Evolutionary conservation across 2,888 invertebrate species (phyloP).

Genomic region (Cabera pusaria): DNA sequence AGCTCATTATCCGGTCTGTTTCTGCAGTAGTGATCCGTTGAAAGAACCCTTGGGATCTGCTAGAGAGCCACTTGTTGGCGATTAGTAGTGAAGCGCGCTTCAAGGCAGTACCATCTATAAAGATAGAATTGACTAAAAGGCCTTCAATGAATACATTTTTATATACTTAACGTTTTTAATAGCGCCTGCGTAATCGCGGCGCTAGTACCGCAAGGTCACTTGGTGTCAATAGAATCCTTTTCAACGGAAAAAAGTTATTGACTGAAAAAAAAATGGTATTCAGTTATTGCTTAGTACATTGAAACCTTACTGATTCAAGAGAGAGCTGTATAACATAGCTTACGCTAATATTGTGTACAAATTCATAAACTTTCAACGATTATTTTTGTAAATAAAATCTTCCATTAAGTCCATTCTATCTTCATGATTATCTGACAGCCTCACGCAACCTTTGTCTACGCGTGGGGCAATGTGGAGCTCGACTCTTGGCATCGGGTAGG

Average conservation of each 20-base stretch:
- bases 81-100: conserved; percentile 70
- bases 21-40: conserved; percentile 68
- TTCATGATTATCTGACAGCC: conserved; percentile 41
- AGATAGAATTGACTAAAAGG: conserved; percentile 25
- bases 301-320: too few relatives aligned
- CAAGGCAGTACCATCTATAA: conserved; percentile 1
- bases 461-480: conserved; percentile 29
- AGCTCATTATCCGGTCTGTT: conserved; percentile 74
- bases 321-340: too few relatives aligned
- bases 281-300: too few relatives aligned
- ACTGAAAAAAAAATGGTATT: too few relatives aligned
- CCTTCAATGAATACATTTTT: not conserved
- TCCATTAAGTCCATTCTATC: conserved; percentile 8
- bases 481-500: conserved; percentile 9
- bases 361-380: too few relatives aligned
- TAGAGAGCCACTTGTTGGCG: conserved; percentile 66
- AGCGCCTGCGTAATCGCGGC: too few relatives aligned
- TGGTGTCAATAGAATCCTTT: too few relatives aligned
- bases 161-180: too few relatives aligned
- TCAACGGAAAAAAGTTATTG: too few relatives aligned
- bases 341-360: too few relatives aligned
- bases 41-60: conserved; percentile 70
- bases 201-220: too few relatives aligned
- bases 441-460: conserved; percentile 59
- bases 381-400: too few relatives aligned